A percentile compares a stretch with the other conserved stretches of the same genome.
These are phyloP conservation scores for Pyrochroa serraticornis DNA, from an alignment of 2,888 invertebrate species.

Conservation along the genomic window DNA sequence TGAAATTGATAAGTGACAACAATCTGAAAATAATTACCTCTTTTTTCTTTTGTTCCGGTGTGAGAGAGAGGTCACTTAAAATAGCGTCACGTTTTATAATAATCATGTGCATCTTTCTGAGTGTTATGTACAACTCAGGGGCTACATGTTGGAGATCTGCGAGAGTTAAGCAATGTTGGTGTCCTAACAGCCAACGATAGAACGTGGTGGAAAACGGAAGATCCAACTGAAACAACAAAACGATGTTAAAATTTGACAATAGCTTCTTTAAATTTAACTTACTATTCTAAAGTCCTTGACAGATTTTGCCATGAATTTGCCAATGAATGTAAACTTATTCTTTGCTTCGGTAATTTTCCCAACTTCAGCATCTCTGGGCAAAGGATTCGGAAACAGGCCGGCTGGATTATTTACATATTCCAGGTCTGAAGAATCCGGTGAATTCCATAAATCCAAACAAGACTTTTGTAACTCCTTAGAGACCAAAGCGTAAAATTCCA, in stretches of 20 bases:
- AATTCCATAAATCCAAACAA: slow-evolving; percentile 94
- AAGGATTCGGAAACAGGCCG: slow-evolving; percentile 91
- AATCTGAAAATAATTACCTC: no score
- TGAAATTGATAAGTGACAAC: no score
- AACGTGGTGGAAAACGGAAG: slow-evolving; percentile 92
- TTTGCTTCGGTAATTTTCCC: slow-evolving; percentile 83
- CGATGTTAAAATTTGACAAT: slow-evolving; percentile 22
- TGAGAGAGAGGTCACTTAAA: slow-evolving; percentile 65
- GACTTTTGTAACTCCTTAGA: slow-evolving; percentile 89
- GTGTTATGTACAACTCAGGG: slow-evolving; percentile 83
- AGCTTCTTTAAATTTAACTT: slow-evolving; percentile 47
- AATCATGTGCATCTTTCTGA: slow-evolving; percentile 77
- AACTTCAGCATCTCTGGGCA: slow-evolving; percentile 85
- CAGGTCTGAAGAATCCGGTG: slow-evolving; percentile 57
- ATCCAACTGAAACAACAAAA: slow-evolving; percentile 75
- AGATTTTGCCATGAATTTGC: slow-evolving; percentile 98
- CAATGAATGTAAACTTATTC: slow-evolving; percentile 93
- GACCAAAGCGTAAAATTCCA: slow-evolving; percentile 98
- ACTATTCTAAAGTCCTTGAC: slow-evolving; percentile 99
- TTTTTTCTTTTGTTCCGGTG: slow-evolving; percentile 69
- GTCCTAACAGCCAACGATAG: slow-evolving; percentile 94
- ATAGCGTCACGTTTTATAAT: slow-evolving; percentile 74
- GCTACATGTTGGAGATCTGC: slow-evolving; percentile 85
- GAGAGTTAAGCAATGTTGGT: slow-evolving; percentile 79
- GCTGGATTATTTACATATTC: slow-evolving; percentile 80